These are phyloP conservation scores for Ectropis crepuscularia DNA, from an alignment of 2,888 invertebrate genomes.

Conservation along the genomic window DNA sequence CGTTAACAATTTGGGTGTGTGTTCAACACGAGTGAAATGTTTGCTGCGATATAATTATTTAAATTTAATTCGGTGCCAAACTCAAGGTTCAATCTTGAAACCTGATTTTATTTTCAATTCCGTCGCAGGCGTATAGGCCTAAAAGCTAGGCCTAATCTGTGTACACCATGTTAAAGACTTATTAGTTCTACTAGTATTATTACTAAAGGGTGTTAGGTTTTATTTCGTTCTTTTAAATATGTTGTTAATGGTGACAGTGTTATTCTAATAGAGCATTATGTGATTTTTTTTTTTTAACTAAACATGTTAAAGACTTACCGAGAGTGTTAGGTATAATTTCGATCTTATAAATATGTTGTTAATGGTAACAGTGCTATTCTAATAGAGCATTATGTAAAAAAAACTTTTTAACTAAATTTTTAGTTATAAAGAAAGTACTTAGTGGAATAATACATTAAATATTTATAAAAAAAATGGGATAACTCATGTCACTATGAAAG, in stretches of 20 bases:
- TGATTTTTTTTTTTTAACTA: too few species aligned
- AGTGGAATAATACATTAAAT: too few species aligned
- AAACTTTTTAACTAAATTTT: conserved; percentile 29
- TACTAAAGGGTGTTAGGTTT: too few species aligned
- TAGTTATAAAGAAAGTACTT: conserved; percentile 20
- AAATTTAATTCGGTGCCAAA: conserved; percentile 38
- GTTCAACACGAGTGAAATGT: conserved; percentile 47
- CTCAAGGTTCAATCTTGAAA: conserved; percentile 15
- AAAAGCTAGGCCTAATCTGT: conserved; percentile 48
- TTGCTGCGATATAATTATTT: conserved; percentile 44
- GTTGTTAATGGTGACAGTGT: too few species aligned
- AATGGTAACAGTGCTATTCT: too few species aligned
- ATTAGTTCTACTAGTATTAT: too few species aligned
- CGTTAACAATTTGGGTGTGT: conserved; percentile 36
- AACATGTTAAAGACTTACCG: conserved; percentile 19
- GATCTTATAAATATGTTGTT: too few species aligned
- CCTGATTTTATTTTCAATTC: conserved; percentile 32
- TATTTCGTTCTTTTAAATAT: too few species aligned
- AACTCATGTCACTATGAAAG: too few species aligned
- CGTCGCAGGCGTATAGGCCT: conserved; percentile 56
- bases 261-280: too few species aligned
- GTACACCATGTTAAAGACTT: conserved; percentile 23
- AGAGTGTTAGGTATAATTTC: conserved; percentile 19
- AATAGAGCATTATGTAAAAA: too few species aligned
- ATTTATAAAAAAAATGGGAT: too few species aligned